Percentiles rank a stretch among this genome's conserved stretches.
phyloP scores from a whole-genome alignment of 2,888 invertebrate species.

The Scrobipalpa atriplicella region DNA sequence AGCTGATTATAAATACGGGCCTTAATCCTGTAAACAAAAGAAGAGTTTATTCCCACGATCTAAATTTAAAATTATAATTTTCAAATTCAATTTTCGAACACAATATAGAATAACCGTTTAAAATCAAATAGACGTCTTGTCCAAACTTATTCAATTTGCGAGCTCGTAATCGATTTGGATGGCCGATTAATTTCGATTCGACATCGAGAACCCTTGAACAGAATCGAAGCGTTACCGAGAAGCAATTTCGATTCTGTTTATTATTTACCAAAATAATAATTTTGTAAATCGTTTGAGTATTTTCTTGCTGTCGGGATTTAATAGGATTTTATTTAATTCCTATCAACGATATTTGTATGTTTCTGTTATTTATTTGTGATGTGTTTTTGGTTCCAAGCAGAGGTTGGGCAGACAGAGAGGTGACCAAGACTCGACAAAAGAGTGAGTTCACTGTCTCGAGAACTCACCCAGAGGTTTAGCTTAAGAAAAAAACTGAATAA shows the following conservation, averaged over 20 bases:
- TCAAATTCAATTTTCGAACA: too few species aligned
- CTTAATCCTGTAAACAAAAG: too few species aligned
- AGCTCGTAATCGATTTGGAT: conserved; percentile 24
- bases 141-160: conserved; percentile 31
- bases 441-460: too few species aligned
- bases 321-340: background rate
- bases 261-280: background rate
- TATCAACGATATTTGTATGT: too few species aligned
- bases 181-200: conserved; percentile 17
- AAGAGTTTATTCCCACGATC: too few species aligned
- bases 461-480: too few species aligned
- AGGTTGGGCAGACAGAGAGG: too few species aligned
- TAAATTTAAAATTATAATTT: too few species aligned
- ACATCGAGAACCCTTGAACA: conserved; percentile 2
- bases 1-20: too few species aligned
- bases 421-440: background rate
- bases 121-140: conserved; percentile 25
- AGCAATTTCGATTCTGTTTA: background rate
- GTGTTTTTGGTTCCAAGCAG: background rate
- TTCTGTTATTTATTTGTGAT: background rate
- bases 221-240: background rate
- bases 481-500: too few species aligned
- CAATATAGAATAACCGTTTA: background rate
- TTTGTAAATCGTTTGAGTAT: too few species aligned
- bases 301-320: background rate